Evolutionary conservation across 2,113 vertebrate species (phyloP), one percentile per base, ranked within the genome.

Genomic region (Mus pahari): DNA sequence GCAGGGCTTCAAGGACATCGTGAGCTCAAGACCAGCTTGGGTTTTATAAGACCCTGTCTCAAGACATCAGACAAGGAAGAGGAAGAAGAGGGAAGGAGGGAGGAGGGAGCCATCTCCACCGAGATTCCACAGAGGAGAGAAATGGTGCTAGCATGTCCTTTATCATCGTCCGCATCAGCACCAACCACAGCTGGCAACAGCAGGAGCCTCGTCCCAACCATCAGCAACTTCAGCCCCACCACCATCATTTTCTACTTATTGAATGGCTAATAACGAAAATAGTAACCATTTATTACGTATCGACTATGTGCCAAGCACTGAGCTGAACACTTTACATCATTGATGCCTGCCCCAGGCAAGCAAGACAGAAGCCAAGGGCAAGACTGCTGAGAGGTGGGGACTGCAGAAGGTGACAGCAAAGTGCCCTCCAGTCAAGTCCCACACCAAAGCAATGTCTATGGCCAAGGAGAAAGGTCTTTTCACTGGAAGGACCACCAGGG

Each of bases 201-300:
- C 53, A 22, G 1, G 20, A 8, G 8, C 83, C 10, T 24, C 55
- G 11, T 26, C 62, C 64, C 17, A 3, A 55, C 10, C 45, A 55
- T 26, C 78, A 66, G 28, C 78, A 50, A 48, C 78, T 39, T 1
- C 75, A 82, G 22, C 77, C 53, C 60, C 68, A 11, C 20, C 86
- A 53, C 53, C 62, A 42, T 71, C 50, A 17, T 58, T 77, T 71
- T 77, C 88, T 78, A 45, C 60, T 81, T 94, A 90, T 31, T 58
- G 68, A 94, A n/a, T 50, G 87, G 81, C 83, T 90, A 91, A 90
- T 83, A 86, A 64, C 39, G 70, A 87, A 97, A 96, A 79, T 48
- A 94, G 94, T 71, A 75, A 48, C 70, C 74, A 84, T 88, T 55
- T 82, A 70, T 90, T 81, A 88, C 22, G 7, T 36, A 60, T 81